Conservation (phyloP, 2,797 vertebrate species). For the Mionectes olivaceus region DNA sequence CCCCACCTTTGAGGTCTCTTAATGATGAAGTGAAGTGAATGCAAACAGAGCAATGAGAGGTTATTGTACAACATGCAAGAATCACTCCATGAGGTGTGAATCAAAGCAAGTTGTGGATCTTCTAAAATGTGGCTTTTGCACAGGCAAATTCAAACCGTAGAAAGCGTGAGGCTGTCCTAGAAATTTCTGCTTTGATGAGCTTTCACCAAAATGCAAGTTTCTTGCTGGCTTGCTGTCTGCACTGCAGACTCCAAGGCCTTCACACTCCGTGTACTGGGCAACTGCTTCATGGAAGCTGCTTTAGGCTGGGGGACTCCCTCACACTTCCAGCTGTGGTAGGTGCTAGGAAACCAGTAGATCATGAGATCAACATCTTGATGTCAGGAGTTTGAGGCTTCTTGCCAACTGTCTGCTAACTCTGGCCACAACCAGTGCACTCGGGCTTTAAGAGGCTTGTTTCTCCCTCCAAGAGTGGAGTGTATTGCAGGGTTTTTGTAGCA, state of each 20-base stretch:
- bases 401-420: neutral
- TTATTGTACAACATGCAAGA: neutral
- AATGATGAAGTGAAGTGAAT: neutral
- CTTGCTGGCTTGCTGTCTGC: neutral
- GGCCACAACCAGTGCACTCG: rapidly evolving
- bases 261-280: rapidly evolving
- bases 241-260: neutral
- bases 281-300: neutral
- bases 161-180: neutral
- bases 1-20: neutral
- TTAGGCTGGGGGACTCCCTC: neutral
- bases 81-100: neutral
- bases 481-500: neutral
- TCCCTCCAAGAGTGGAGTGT: neutral
- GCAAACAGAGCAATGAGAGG: neutral
- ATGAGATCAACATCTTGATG: slow-evolving; percentile 1
- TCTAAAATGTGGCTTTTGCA: neutral
- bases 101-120: neutral
- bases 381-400: neutral
- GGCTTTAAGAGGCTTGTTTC: neutral
- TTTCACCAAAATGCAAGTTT: neutral
- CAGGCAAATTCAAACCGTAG: neutral
- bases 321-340: neutral
- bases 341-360: neutral
- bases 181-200: neutral